Conservation (phyloP, 2,113 vertebrate species). For the Holacanthus passer region DNA sequence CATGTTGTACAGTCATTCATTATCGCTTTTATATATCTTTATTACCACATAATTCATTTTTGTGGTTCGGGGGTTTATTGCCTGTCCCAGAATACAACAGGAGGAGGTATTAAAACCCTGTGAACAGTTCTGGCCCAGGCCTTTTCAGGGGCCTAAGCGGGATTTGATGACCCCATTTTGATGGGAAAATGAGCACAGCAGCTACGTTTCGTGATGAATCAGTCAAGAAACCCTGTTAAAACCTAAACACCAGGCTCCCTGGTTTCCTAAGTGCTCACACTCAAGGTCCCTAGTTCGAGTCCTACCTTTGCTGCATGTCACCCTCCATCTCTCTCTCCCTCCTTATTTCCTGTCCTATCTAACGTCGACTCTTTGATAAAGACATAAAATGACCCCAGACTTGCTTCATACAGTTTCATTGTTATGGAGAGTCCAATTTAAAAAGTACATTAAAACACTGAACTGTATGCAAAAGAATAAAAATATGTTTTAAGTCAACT, state of each 20-base stretch:
- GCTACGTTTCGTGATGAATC: background rate
- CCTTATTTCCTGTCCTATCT: background rate
- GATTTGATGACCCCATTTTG: background rate
- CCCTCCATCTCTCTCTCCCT: background rate
- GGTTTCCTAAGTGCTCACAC: background rate
- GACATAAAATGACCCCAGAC: background rate
- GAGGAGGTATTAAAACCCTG: background rate
- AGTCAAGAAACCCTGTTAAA: background rate
- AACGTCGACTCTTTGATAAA: background rate
- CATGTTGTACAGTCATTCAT: background rate
- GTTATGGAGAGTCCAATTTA: background rate
- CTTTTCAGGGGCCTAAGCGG: background rate
- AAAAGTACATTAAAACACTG: background rate
- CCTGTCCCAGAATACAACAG: background rate
- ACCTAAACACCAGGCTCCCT: background rate
- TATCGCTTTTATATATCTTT: background rate
- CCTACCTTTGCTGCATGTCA: no score
- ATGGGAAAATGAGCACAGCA: background rate
- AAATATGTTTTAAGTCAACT: background rate
- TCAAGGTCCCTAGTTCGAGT: background rate
- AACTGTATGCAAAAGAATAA: background rate
- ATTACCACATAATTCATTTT: background rate
- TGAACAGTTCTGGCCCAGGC: background rate
- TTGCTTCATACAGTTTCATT: background rate
- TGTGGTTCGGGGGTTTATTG: background rate